phyloP scores from a whole-genome alignment of 1,140 invertebrate species.

The Mylabris phalerata region DNA sequence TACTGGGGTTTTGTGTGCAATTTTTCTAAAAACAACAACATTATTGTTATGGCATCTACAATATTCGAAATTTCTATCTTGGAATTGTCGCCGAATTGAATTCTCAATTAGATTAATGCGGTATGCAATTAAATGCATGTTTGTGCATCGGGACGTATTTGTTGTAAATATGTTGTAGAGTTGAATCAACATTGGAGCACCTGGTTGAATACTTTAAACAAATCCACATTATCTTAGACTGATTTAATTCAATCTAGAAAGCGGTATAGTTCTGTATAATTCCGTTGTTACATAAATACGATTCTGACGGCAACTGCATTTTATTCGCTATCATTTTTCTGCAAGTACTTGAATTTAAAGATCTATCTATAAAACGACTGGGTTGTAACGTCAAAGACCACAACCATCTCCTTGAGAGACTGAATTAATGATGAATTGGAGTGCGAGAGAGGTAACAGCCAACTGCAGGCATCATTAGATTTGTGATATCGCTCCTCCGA shows the following conservation, averaged over 20 bases:
- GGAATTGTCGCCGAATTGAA: neutral
- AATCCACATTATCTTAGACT: conserved; percentile 3
- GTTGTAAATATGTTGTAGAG: neutral
- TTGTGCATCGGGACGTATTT: neutral
- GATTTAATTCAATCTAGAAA: neutral
- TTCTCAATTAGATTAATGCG: conserved; percentile 6
- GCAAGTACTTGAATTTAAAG: conserved; percentile 18
- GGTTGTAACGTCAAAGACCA: conserved; percentile 14
- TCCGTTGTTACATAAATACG: neutral
- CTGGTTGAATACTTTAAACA: neutral
- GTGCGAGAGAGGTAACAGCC: conserved; percentile 2
- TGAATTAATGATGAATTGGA: conserved; percentile 11
- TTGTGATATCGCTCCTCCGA: neutral
- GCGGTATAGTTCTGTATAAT: neutral
- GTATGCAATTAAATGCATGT: conserved; percentile 15
- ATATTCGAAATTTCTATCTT: conserved; percentile 1
- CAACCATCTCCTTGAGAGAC: conserved; percentile 1
- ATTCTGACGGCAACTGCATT: conserved; percentile 4
- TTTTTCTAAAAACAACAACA: conserved; percentile 6
- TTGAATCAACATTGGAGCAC: conserved; percentile 1
- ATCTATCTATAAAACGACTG: conserved; percentile 11
- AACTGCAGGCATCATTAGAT: conserved; percentile 13
- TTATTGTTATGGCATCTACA: neutral
- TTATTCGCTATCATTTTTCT: conserved; percentile 1
- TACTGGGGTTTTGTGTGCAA: neutral